Evolutionary conservation across 2,888 invertebrate species (phyloP).

Genomic region (Idaea aversata): DNA sequence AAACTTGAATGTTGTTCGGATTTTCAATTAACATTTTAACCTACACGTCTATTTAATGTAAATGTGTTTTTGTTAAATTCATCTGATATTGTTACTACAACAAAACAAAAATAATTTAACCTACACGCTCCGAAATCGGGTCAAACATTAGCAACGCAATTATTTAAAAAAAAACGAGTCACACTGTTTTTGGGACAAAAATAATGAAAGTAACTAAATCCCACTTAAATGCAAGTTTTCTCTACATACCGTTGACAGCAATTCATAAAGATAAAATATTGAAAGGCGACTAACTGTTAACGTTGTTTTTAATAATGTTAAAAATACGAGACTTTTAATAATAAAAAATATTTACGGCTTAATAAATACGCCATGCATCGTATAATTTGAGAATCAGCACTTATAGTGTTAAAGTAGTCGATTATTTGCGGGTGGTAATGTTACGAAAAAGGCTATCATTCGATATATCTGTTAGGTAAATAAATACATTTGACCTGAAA

Average conservation of each 20-base stretch:
- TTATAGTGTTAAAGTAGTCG: slow-evolving; percentile 40
- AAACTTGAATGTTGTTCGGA: not conserved
- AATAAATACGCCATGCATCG: slow-evolving; percentile 53
- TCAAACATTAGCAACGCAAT: slow-evolving; percentile 21
- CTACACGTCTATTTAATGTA: not conserved
- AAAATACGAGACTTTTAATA: slow-evolving; percentile 51
- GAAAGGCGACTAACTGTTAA: slow-evolving; percentile 61
- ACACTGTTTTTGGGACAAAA: slow-evolving; percentile 42
- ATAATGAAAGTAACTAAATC: slow-evolving; percentile 52
- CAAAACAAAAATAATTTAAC: slow-evolving; percentile 4
- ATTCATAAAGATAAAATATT: slow-evolving; percentile 63
- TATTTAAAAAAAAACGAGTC: slow-evolving; percentile 36
- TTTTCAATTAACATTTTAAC: not conserved
- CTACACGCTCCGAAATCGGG: slow-evolving; percentile 14
- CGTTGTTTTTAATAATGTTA: slow-evolving; percentile 57
- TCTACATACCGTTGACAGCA: slow-evolving; percentile 49
- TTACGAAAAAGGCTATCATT: slow-evolving; percentile 53
- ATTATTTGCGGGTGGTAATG: slow-evolving; percentile 46
- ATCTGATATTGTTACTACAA: not conserved
- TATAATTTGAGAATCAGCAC: slow-evolving; percentile 36
- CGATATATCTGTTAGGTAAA: slow-evolving; percentile 60
- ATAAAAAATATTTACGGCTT: slow-evolving; percentile 55
- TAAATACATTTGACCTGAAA: slow-evolving; percentile 69
- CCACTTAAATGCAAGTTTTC: slow-evolving; percentile 45
- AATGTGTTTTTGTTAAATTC: not conserved